Base-by-base conservation (phyloP, 2,888 invertebrate genomes). In the Cheilosia scutellata region DNA sequence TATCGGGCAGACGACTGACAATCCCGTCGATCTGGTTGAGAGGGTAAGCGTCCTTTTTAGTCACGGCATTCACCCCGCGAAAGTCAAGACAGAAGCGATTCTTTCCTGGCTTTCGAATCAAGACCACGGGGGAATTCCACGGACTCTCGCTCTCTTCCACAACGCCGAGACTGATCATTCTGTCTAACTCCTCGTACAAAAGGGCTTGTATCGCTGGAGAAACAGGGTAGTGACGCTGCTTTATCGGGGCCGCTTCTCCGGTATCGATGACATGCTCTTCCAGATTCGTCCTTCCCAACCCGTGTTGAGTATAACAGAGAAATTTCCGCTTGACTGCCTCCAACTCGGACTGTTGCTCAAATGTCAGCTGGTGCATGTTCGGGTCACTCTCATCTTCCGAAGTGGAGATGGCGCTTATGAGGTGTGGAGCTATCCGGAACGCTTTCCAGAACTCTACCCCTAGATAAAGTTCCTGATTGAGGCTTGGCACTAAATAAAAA, bases 161-260 rank as follows among this genome's bases (percentile, higher is more conserved):
- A 16, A 55, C 55, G n/a, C 55, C 89, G 4, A 88, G 62, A 2
- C 57, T 60, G 6, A 91, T 33, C 90, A 91, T 91, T 3, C 87
- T 65, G 13, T 90, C 89, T 0, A 91, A 83, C 70, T 90, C 90
- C 4, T 65, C 82, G 31, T 87, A 83, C 2, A 87, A 16, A 13
- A 82, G 44, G n/a, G 66, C 57, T 47, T 88, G 87, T 13, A 87
- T 60, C 0, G 74, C 80, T 6, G 86, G 87, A 37, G 87, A 88
- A 2, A 87, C 49, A 0, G 87, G 86, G 37, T 86, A 88, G 37
- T 88, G 80, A 1, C 87, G 68, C 37, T 87, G 80, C 44, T 87
- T 88, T 13, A 83, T 51, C 0, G 87, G 86, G 4, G 40, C 47
- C 1, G 80, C 42, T 4, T 68, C 79, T 1, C 83, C 80, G 27